Base-by-base conservation (phyloP, 2,888 invertebrate genomes). In the Pristionchus japonicus region DNA sequence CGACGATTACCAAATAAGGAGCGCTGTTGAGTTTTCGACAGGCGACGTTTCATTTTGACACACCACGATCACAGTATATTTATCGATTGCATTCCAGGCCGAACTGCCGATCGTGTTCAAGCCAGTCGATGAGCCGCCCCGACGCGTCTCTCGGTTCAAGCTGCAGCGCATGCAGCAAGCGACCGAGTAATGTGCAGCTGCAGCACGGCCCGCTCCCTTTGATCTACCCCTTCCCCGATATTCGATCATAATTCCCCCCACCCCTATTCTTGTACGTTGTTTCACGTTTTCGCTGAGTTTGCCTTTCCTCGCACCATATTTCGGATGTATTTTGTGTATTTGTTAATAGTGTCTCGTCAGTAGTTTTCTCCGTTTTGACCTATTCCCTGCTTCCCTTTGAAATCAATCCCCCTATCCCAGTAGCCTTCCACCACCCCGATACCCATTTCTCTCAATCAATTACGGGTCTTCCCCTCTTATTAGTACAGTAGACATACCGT, bases 121-220 rank as follows among this genome's bases (percentile, higher is more conserved):
- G 31, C 77, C 77, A n/a, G 87, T 61, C 13, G 87, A 87, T n/a
- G 87, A 87, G 61, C 87, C 87, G 11, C 87, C 87, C 3, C 77
- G 87, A 40, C 87, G 87, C 34, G 80, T 87, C 31, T 87, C 87
- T 57, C 87, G 87, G 27, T 87, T 87, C 87, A 87, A 80, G 80
- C 87, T 87, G 52, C 87, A 87, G 80, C 87, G 87, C 20, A 87
- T 87, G 87, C 87, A 87, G 80, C 87, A 57, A 43, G 70, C 70
- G 70, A 70, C 86, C 70, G 70, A 67, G 43, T 70, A 86, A 70
- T 1, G 40, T 15, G 37, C 70, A 23, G 70, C 70, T 37, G 70
- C 70, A 37, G 70, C 70, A 70, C 9, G 37, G n/a, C 64, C 64
- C 82, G 52, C 9, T n/a, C 31, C 34, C 31, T 27, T 23, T 23